Evolutionary conservation across 2,113 vertebrate genomes (phyloP), one percentile per base, ranked within the genome.

Genomic region (Aptenodytes patagonicus): DNA sequence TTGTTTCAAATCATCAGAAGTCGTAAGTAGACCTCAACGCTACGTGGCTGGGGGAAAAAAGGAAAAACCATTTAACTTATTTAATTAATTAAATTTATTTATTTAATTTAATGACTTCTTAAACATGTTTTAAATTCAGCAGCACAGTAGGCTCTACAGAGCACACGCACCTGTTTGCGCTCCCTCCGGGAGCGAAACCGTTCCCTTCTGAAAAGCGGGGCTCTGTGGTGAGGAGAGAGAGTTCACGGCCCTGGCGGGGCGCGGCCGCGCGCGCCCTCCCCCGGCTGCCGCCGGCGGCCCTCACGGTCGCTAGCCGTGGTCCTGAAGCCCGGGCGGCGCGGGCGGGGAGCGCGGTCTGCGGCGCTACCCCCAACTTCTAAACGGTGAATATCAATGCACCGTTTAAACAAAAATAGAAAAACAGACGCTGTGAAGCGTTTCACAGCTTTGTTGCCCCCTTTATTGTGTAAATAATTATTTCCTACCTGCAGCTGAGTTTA

Each of bases 241-340:
- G 40, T 40, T 40, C 38, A 40, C 38, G 38, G 38, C 38, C 11
- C 38, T 40, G 38, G 38, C 38, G 38, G 38, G 38, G 38, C 38
- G 38, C 38, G 6, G 26, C n/a, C 3, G 34, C 4, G 72, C 7
- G 11, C 7, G 20, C 20, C 15, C 17, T 20, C n/a, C 29, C 77
- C 6, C 1, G 21, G 54, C 24, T 17, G 26, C 19, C 7, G 9
- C 20, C 47, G 28, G 12, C 24, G 31, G 8, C 42, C 42, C 42
- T 42, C 42, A 6, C 46, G 72, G 97, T 89, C 88, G 5, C 98
- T 98, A 90, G 97, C 97, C 87, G 22, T 97, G 97, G 97, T 97
- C 81, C 96, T 98, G 96, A 90, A 94, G 89, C 55, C 29, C 46
- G 61, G 58, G 93, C 54, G 15, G 36, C 8, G 10, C 28, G 15